phyloP scores from a whole-genome alignment of 1,140 invertebrate species.

The Philaenus spumarius region DNA sequence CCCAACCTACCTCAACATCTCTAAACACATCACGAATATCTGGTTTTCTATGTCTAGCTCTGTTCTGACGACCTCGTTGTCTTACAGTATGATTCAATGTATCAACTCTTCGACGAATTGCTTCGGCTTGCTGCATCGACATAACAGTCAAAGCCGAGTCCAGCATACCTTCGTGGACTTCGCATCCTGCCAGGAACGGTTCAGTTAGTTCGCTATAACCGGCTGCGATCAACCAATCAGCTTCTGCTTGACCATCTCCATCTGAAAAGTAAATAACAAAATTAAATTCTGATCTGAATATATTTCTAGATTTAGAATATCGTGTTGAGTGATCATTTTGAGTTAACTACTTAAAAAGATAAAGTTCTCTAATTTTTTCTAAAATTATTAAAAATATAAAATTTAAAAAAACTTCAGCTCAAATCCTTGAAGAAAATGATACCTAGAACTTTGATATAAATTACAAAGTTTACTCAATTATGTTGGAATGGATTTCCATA shows the following conservation, averaged over 20 bases:
- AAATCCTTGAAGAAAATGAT: too few species aligned
- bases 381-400: too few species aligned
- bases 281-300: too few species aligned
- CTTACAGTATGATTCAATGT: slow-evolving; percentile 72
- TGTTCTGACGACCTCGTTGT: slow-evolving; percentile 52
- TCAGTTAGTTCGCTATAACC: slow-evolving; percentile 51
- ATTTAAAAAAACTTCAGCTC: too few species aligned
- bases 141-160: slow-evolving; percentile 48
- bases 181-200: slow-evolving; percentile 50
- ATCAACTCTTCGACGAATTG: slow-evolving; percentile 63
- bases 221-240: slow-evolving; percentile 51
- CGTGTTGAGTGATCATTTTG: too few species aligned
- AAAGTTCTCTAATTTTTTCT: too few species aligned
- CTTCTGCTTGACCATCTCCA: slow-evolving; percentile 49
- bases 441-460: too few species aligned
- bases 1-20: slow-evolving; percentile 63
- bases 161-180: slow-evolving; percentile 50
- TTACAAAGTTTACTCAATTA: too few species aligned
- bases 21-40: slow-evolving; percentile 72
- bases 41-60: slow-evolving; percentile 54
- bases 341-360: too few species aligned
- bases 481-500: too few species aligned
- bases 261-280: slow-evolving; percentile 6
- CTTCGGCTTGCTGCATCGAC: slow-evolving; percentile 61
- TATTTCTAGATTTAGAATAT: too few species aligned